A percentile compares a stretch with the other conserved stretches of the same genome.
These are phyloP conservation scores for Clarias gariepinus DNA, from an alignment of 2,113 vertebrate species.

Conservation along the genomic window DNA sequence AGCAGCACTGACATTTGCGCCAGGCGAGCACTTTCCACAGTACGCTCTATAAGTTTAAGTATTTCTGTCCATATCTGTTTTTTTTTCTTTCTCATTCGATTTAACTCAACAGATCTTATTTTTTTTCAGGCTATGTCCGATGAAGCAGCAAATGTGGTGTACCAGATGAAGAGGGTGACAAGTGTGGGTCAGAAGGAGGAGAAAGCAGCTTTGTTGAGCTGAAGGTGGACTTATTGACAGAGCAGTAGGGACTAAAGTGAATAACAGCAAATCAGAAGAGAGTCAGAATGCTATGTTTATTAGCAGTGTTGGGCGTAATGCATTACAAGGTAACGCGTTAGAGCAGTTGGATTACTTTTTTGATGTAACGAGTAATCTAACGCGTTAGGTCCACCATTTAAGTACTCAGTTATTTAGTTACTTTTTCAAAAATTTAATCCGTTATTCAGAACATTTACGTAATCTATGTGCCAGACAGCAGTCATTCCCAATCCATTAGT, in stretches of 20 bases:
- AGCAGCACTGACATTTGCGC: neutral
- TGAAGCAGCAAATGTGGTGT: slow-evolving; percentile 72
- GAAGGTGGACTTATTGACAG: neutral
- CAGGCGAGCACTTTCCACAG: neutral
- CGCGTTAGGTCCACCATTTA: too few relatives aligned
- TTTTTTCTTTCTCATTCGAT: neutral
- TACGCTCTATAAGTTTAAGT: neutral
- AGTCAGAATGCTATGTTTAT: neutral
- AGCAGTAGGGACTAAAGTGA: neutral
- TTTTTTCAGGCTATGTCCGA: slow-evolving; percentile 66
- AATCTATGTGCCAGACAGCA: too few relatives aligned
- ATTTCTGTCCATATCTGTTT: neutral
- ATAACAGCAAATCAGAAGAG: neutral
- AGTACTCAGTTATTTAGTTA: too few relatives aligned
- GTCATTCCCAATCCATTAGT: too few relatives aligned
- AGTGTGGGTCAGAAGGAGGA: slow-evolving; percentile 46
- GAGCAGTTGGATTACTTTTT: too few relatives aligned
- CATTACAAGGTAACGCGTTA: too few relatives aligned
- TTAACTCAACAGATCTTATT: neutral
- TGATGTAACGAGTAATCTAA: too few relatives aligned
- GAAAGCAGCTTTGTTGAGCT: slow-evolving; percentile 15
- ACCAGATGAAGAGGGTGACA: slow-evolving; percentile 73
- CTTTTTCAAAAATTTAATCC: too few relatives aligned
- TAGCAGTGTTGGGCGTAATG: too few relatives aligned
- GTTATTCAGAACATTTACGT: too few relatives aligned